Conservation (phyloP, 2,113 vertebrate genomes). For the Paedocypris sp. region DNA sequence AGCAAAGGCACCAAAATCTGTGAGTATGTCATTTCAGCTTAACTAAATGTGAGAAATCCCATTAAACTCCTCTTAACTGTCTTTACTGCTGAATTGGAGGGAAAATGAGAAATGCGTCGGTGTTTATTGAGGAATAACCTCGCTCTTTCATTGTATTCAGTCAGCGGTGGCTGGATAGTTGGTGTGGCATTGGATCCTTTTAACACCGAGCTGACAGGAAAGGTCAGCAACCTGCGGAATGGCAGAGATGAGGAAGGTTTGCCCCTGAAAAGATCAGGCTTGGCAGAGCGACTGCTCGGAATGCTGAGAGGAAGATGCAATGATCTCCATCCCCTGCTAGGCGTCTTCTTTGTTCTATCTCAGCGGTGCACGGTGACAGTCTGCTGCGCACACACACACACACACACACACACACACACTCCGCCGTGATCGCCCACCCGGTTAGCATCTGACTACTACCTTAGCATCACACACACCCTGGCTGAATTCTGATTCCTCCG, state of each 20-base stretch:
- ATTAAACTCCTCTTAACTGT: no score
- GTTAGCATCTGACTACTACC: slow-evolving; percentile 42
- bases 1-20: no score
- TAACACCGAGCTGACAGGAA: slow-evolving; percentile 31
- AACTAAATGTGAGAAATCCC: no score
- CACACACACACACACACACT: slow-evolving; percentile 17
- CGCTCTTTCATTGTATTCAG: not conserved
- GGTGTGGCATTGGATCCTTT: slow-evolving; percentile 14
- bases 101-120: not conserved
- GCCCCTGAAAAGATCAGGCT: slow-evolving; percentile 21
- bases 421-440: slow-evolving; percentile 20
- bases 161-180: slow-evolving; percentile 3
- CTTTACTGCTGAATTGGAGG: no score
- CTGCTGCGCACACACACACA: slow-evolving; percentile 4
- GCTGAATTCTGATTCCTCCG: slow-evolving; percentile 43
- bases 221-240: slow-evolving; percentile 33
- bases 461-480: slow-evolving; percentile 7
- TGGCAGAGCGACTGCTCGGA: slow-evolving; percentile 29
- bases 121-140: slow-evolving; percentile 10
- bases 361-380: slow-evolving; percentile 28
- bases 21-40: no score
- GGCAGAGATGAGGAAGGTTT: slow-evolving; percentile 16
- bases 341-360: slow-evolving; percentile 34
- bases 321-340: slow-evolving; percentile 34
- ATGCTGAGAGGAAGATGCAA: slow-evolving; percentile 30